These are phyloP conservation scores for Siphamia tubifer DNA, from an alignment of 2,113 vertebrate genomes.

Conservation along the genomic window DNA sequence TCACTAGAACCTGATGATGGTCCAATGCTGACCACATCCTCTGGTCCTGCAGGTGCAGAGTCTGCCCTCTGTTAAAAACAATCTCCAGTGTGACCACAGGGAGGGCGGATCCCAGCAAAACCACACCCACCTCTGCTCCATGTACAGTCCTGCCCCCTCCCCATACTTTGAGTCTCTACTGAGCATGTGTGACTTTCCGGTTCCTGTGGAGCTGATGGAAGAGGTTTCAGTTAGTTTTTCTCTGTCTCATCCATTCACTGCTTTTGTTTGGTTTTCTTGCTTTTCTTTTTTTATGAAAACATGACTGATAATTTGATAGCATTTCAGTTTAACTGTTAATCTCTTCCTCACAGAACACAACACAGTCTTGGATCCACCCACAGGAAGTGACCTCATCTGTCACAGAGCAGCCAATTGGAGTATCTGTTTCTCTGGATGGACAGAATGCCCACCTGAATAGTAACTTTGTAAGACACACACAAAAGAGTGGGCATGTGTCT, in stretches of 20 bases:
- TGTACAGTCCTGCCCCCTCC: not conserved
- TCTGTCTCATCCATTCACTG: not conserved
- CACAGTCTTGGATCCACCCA: slow-evolving; percentile 82
- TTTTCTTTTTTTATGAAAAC: no score
- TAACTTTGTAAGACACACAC: slow-evolving; percentile 37
- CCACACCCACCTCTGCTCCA: not conserved
- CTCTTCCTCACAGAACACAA: slow-evolving; percentile 75
- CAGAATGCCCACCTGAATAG: slow-evolving; percentile 68
- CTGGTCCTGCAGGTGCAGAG: not conserved
- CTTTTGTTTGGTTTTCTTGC: no score
- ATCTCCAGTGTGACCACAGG: not conserved
- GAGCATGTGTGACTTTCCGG: slow-evolving; percentile 4
- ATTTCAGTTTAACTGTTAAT: not conserved
- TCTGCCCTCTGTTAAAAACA: no score
- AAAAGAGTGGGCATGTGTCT: no score
- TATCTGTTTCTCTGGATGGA: slow-evolving; percentile 43
- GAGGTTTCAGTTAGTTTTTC: not conserved
- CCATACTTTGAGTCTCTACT: slow-evolving; percentile 1
- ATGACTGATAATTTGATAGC: no score
- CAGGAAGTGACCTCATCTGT: slow-evolving; percentile 76
- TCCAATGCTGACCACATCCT: not conserved
- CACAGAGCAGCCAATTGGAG: not conserved
- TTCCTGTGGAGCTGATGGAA: not conserved
- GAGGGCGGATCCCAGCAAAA: rapidly evolving
- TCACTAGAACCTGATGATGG: no score